Conservation (phyloP, 2,888 invertebrate species). For the Bedellia somnulentella region DNA sequence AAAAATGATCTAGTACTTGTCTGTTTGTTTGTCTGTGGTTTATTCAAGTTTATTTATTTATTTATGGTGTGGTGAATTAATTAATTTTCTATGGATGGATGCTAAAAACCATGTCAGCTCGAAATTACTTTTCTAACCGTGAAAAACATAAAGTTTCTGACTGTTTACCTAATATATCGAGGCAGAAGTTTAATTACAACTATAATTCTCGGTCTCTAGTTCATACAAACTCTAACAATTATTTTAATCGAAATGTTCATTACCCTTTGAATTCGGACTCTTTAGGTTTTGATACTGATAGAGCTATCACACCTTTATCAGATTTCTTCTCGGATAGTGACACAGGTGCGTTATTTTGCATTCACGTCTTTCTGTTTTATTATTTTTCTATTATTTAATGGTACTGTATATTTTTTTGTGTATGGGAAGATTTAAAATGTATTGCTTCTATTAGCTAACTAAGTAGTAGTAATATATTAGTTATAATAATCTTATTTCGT, state of each 20-base stretch:
- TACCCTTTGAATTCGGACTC: slow-evolving; percentile 23
- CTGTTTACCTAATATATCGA: slow-evolving; percentile 41
- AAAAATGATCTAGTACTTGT: too few relatives aligned
- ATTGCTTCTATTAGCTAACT: too few relatives aligned
- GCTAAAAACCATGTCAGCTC: slow-evolving; percentile 53
- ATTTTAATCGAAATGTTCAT: slow-evolving; percentile 36
- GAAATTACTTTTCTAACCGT: slow-evolving; percentile 41
- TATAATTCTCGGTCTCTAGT: slow-evolving; percentile 27
- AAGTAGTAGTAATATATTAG: too few relatives aligned
- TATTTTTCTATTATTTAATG: too few relatives aligned
- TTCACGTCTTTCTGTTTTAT: too few relatives aligned
- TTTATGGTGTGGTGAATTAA: too few relatives aligned
- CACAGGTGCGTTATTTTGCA: slow-evolving; percentile 36
- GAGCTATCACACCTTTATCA: slow-evolving; percentile 41
- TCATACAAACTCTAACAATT: slow-evolving; percentile 29
- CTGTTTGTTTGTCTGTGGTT: too few relatives aligned
- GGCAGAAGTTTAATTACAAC: slow-evolving; percentile 33
- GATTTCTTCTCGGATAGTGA: slow-evolving; percentile 52
- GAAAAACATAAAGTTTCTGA: slow-evolving; percentile 44
- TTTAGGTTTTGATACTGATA: slow-evolving; percentile 27
- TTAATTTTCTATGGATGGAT: too few relatives aligned
- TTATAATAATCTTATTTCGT: too few relatives aligned
- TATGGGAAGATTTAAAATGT: too few relatives aligned
- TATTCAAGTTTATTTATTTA: too few relatives aligned
- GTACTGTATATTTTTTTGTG: too few relatives aligned